A percentile compares a stretch with the other conserved stretches of the same genome.
Conservation (phyloP, 1,140 invertebrate species). For the Drosophila tsacasi region DNA sequence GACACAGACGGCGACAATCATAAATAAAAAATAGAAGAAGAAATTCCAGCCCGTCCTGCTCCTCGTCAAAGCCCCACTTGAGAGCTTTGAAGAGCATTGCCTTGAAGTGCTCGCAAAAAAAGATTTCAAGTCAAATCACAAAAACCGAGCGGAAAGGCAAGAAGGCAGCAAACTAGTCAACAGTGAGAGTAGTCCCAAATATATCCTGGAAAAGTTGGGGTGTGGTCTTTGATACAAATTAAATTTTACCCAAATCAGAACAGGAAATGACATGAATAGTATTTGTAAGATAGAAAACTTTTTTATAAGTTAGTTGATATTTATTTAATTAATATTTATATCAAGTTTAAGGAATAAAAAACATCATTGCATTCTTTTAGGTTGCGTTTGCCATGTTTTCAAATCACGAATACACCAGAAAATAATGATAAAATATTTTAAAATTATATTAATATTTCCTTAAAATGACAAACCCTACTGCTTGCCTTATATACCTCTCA, state of each 20-base stretch:
- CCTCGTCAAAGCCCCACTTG: conserved; percentile 17
- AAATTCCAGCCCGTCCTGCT: neutral
- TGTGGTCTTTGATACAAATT: neutral
- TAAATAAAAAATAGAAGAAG: conserved; percentile 4
- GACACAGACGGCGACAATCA: conserved; percentile 55
- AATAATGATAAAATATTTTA: neutral
- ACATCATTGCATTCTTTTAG: too few species aligned
- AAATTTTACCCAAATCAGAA: neutral
- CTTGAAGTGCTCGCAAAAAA: conserved; percentile 46
- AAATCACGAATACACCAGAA: too few species aligned
- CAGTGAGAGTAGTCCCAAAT: neutral
- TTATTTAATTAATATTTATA: too few species aligned
- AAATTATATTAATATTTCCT: neutral
- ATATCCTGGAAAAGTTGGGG: conserved; percentile 4
- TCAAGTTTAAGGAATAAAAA: too few species aligned
- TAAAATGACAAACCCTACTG: too few species aligned
- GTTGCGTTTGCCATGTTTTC: too few species aligned
- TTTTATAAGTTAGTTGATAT: too few species aligned
- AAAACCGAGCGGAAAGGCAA: conserved; percentile 3
- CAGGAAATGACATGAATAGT: too few species aligned
- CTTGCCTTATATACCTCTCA: neutral
- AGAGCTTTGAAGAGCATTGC: conserved; percentile 28
- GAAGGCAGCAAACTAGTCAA: conserved; percentile 5
- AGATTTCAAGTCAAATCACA: conserved; percentile 66
- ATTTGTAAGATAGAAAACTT: too few species aligned